Evolutionary conservation across 2,888 invertebrate species (phyloP).

Genomic region (Drepanosiphum platanoidis): DNA sequence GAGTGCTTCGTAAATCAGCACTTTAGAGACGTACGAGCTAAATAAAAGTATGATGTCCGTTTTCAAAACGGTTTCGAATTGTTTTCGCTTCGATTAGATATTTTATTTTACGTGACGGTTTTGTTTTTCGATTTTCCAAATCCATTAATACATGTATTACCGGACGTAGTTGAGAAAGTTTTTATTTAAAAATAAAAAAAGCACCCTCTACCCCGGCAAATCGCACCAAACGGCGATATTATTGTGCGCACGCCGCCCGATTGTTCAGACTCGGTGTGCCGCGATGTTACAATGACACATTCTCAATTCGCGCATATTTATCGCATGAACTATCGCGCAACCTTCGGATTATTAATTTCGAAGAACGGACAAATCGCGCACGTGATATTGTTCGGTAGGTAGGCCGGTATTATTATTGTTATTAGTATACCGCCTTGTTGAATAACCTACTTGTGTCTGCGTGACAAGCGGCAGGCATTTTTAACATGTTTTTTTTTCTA

Average conservation of each 20-base stretch:
- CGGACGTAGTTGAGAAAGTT: no score
- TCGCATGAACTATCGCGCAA: neutral
- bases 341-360: conserved; percentile 25
- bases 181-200: neutral
- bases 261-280: neutral
- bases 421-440: neutral
- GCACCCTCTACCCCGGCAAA: neutral
- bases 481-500: neutral
- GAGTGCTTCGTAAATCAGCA: no score
- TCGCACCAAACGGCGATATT: neutral
- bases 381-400: neutral
- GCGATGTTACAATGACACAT: neutral
- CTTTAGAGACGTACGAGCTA: no score
- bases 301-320: conserved; percentile 1
- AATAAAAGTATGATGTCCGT: no score
- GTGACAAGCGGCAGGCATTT: neutral
- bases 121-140: no score
- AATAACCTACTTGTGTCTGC: conserved; percentile 19
- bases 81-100: no score
- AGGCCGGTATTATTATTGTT: neutral
- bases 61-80: no score
- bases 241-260: neutral
- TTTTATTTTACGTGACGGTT: no score
- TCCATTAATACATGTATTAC: no score
- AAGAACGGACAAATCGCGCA: conserved; percentile 13